Evolutionary conservation across 2,888 invertebrate genomes (phyloP).

Genomic region (Drosophila anomelani): DNA sequence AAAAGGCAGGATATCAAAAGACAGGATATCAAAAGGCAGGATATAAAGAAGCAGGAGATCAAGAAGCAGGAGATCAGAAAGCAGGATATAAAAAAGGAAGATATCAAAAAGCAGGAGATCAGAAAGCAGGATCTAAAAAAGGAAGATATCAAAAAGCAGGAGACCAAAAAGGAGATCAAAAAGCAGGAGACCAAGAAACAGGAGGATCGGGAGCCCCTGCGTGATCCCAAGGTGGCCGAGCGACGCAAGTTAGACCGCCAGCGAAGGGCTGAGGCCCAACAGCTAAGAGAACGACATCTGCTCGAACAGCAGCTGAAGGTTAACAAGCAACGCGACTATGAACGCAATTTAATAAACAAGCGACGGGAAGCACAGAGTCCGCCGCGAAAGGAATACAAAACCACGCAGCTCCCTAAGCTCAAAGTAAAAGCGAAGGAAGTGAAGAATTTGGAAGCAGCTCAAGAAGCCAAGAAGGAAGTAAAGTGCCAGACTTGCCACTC

Average conservation of each 20-base stretch:
- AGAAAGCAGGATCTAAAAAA: not conserved
- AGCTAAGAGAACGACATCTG: not conserved
- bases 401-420: not conserved
- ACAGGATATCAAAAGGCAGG: not conserved
- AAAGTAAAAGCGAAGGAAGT: not conserved
- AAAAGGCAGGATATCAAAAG: not conserved
- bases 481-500: not conserved
- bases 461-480: not conserved
- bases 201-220: not conserved
- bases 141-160: not conserved
- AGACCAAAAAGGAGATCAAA: not conserved
- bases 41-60: no score
- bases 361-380: not conserved
- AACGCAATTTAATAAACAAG: conserved; percentile 1
- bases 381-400: not conserved
- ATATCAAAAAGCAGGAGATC: not conserved
- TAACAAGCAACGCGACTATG: conserved; percentile 12
- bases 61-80: no score
- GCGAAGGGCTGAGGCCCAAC: not conserved
- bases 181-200: not conserved
- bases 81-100: not conserved
- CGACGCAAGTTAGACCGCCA: not conserved
- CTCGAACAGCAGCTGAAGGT: conserved; percentile 7
- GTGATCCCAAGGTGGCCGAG: not conserved
- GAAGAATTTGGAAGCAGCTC: not conserved